These are phyloP conservation scores for Tolypeutes matacus DNA, from an alignment of 2,797 vertebrate species.

Conservation along the genomic window DNA sequence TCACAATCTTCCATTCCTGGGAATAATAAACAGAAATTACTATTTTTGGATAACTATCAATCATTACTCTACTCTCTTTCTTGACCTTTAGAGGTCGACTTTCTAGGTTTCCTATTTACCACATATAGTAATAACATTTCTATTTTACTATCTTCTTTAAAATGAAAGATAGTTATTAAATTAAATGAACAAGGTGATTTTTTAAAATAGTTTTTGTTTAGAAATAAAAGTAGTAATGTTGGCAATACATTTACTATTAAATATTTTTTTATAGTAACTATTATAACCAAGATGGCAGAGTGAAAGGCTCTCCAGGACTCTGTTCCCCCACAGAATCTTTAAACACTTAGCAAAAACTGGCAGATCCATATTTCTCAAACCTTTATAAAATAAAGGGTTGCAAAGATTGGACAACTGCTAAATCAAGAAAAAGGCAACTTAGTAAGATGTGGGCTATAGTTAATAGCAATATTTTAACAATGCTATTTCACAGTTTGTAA, in stretches of 20 bases:
- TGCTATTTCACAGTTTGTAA: too few species aligned
- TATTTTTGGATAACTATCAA: neutral
- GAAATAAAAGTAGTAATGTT: conserved; percentile 19
- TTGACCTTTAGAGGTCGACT: neutral
- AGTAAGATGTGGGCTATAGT: too few species aligned
- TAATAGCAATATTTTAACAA: too few species aligned
- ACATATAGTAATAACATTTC: conserved; percentile 1
- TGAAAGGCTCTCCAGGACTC: too few species aligned
- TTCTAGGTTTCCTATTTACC: conserved; percentile 3
- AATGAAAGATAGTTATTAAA: neutral
- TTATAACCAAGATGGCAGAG: neutral
- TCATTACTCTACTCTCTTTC: neutral
- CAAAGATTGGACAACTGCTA: too few species aligned
- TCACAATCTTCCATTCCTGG: conserved; percentile 93
- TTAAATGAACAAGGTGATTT: neutral
- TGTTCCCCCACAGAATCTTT: too few species aligned
- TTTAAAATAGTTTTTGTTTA: conserved; percentile 10
- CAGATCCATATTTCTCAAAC: too few species aligned
- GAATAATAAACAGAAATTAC: conserved; percentile 26
- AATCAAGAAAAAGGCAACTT: too few species aligned
- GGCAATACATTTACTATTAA: neutral
- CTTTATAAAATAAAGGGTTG: too few species aligned
- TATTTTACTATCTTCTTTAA: conserved; percentile 11
- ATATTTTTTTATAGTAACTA: neutral
- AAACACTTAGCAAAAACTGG: too few species aligned